Conservation (phyloP, 1,140 invertebrate species). For the Cotesia glomerata region DNA sequence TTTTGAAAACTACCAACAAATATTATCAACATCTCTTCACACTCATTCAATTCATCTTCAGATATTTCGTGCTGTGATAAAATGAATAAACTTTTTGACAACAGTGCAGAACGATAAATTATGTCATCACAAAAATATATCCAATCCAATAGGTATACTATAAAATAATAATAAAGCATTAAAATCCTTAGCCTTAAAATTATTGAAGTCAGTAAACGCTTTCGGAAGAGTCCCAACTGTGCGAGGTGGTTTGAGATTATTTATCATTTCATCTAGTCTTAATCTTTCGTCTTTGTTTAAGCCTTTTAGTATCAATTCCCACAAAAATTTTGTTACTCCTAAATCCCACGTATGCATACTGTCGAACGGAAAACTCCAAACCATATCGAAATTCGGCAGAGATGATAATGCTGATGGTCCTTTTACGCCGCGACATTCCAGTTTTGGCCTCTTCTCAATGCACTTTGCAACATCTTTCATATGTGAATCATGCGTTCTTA, state of each 20-base stretch:
- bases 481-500: not conserved
- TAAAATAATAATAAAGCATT: slow-evolving; percentile 8
- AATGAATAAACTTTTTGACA: slow-evolving; percentile 13
- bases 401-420: not conserved
- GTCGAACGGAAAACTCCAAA: slow-evolving; percentile 13
- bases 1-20: slow-evolving; percentile 20
- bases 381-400: slow-evolving; percentile 5
- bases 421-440: slow-evolving; percentile 3
- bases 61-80: slow-evolving; percentile 15
- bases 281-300: too few species aligned
- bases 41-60: slow-evolving; percentile 8
- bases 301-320: not conserved
- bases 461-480: not conserved
- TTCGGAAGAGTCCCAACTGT: too few species aligned
- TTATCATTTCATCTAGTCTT: too few species aligned
- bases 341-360: not conserved
- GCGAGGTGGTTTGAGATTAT: too few species aligned
- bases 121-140: slow-evolving; percentile 8
- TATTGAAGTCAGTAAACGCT: too few species aligned
- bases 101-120: slow-evolving; percentile 1
- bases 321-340: not conserved
- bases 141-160: slow-evolving; percentile 9
- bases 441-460: not conserved
- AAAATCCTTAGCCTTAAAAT: not conserved
- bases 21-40: slow-evolving; percentile 15